A percentile compares a stretch with the other conserved stretches of the same genome.
Conservation (phyloP, 2,888 invertebrate species). For the Bruchidius siliquastri region DNA sequence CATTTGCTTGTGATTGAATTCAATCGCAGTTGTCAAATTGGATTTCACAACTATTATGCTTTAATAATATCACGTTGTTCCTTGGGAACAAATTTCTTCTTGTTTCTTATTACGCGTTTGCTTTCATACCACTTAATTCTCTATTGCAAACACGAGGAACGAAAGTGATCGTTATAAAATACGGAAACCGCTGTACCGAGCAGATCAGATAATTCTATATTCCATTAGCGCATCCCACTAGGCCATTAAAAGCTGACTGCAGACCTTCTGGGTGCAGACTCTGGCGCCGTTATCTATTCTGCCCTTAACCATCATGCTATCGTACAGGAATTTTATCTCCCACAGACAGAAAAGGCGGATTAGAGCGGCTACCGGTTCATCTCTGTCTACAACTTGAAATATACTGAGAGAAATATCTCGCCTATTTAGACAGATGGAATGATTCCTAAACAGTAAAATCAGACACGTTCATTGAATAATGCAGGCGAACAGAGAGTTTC, state of each 20-base stretch:
- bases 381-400: neutral
- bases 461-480: no score
- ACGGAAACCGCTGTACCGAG: neutral
- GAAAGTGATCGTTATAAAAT: neutral
- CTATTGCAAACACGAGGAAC: neutral
- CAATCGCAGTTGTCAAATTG: no score
- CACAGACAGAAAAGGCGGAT: neutral
- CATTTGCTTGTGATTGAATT: no score
- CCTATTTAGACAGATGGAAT: no score
- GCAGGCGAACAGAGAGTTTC: no score
- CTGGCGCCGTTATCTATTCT: neutral
- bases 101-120: neutral
- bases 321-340: neutral
- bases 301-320: neutral
- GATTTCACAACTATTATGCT: no score
- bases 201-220: neutral
- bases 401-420: neutral
- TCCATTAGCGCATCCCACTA: neutral
- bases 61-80: no score
- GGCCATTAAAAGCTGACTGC: neutral
- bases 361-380: neutral
- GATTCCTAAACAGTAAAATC: no score
- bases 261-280: neutral
- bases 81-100: neutral
- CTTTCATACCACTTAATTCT: neutral